phyloP scores from a whole-genome alignment of 2,888 invertebrate genomes.

The Ferdinandea cuprea region DNA sequence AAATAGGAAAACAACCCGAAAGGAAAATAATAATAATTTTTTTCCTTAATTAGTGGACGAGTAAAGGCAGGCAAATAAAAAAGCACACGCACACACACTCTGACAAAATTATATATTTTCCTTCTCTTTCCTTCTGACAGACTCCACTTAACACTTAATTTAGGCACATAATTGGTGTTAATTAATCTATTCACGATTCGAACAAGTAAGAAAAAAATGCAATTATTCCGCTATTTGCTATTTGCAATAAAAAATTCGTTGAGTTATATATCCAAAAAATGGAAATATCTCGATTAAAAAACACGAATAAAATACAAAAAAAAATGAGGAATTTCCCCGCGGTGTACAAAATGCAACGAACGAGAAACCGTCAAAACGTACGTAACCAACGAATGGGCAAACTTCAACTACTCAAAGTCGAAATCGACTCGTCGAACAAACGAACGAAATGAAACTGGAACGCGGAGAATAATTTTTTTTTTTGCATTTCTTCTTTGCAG shows the following conservation, averaged over 20 bases:
- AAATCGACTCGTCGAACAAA: slow-evolving; percentile 9
- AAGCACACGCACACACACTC: slow-evolving; percentile 48
- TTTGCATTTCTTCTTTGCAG: slow-evolving; percentile 10
- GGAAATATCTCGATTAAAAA: slow-evolving; percentile 16
- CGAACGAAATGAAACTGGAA: slow-evolving; percentile 51
- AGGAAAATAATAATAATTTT: neutral
- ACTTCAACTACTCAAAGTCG: slow-evolving; percentile 3
- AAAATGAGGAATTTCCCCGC: slow-evolving; percentile 43
- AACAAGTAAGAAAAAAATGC: slow-evolving; percentile 40
- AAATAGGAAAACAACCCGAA: slow-evolving; percentile 28
- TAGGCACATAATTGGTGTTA: slow-evolving; percentile 74
- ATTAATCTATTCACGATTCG: slow-evolving; percentile 61
- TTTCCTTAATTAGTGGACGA: slow-evolving; percentile 36
- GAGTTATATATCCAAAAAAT: slow-evolving; percentile 20
- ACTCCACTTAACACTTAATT: slow-evolving; percentile 51
- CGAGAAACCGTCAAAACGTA: slow-evolving; percentile 56
- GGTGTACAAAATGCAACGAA: slow-evolving; percentile 28
- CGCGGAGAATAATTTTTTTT: neutral
- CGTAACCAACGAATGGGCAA: slow-evolving; percentile 51
- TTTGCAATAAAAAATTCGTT: neutral
- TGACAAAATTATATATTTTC: slow-evolving; percentile 4
- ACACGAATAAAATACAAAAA: slow-evolving; percentile 25
- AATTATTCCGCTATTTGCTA: slow-evolving; percentile 1
- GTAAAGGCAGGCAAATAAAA: slow-evolving; percentile 45
- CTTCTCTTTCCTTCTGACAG: slow-evolving; percentile 38